phyloP scores from a whole-genome alignment of 2,113 vertebrate species.

The Clarias gariepinus region DNA sequence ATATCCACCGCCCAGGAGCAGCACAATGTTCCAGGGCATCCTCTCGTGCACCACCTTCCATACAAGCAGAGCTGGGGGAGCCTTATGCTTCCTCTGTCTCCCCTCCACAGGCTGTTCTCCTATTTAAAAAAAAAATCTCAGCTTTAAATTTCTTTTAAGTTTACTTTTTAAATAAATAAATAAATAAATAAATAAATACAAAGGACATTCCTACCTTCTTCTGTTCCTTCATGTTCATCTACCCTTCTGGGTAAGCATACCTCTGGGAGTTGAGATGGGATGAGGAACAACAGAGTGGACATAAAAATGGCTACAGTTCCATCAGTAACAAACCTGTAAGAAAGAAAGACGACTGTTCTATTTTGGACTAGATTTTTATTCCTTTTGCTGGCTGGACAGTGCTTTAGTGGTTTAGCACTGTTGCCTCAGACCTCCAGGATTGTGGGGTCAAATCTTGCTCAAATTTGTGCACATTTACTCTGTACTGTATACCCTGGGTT shows the following conservation, averaged over 20 bases:
- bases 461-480: too few relatives aligned
- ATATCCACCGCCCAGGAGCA: constrained; percentile 90
- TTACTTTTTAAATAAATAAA: neutral
- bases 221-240: constrained; percentile 43
- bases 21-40: constrained; percentile 90
- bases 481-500: too few relatives aligned
- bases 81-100: constrained; percentile 56
- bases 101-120: neutral
- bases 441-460: too few relatives aligned
- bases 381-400: too few relatives aligned
- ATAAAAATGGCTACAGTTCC: constrained; percentile 84
- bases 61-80: constrained; percentile 75
- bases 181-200: neutral
- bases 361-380: neutral
- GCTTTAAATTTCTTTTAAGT: constrained; percentile 11
- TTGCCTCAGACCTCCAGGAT: too few relatives aligned
- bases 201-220: neutral
- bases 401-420: too few relatives aligned
- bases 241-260: neutral
- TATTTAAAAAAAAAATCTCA: neutral
- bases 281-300: constrained; percentile 78
- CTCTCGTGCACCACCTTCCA: constrained; percentile 82
- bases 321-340: constrained; percentile 80
- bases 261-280: constrained; percentile 74
- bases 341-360: neutral